Conservation (phyloP, 2,113 vertebrate species). For the Ictalurus punctatus region DNA sequence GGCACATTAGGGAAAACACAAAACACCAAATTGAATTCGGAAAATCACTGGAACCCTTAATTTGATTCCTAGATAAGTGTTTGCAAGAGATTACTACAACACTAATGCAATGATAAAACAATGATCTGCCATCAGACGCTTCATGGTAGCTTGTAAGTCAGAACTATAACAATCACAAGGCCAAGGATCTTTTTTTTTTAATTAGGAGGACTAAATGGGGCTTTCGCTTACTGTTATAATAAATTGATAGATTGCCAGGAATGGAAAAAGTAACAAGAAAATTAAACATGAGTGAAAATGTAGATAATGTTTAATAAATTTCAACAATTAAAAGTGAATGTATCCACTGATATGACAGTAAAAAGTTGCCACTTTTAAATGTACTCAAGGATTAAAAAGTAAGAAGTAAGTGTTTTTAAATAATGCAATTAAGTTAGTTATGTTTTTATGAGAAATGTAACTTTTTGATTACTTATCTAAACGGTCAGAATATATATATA, state of each 20-base stretch:
- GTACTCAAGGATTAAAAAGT: background rate
- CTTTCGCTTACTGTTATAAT: background rate
- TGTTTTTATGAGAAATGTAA: background rate
- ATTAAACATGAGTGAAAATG: background rate
- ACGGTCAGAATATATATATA: background rate
- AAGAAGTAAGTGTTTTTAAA: background rate
- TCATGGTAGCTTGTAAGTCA: constrained; percentile 67
- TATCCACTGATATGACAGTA: background rate
- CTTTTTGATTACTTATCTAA: background rate
- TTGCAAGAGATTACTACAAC: constrained; percentile 69
- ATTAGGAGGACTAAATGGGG: constrained; percentile 22
- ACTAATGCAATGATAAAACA: constrained; percentile 70
- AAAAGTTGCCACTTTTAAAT: background rate
- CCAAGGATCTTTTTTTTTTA: constrained; percentile 42
- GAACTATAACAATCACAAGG: constrained; percentile 56
- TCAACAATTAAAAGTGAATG: background rate
- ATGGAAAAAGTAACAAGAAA: background rate
- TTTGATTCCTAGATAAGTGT: constrained; percentile 73
- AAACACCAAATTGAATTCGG: constrained; percentile 71
- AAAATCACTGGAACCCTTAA: constrained; percentile 77
- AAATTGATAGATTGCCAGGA: background rate
- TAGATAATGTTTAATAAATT: background rate
- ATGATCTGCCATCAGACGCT: constrained; percentile 54
- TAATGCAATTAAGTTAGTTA: background rate
- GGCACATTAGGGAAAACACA: constrained; percentile 73